A percentile compares a stretch with the other conserved stretches of the same genome.
phyloP scores from a whole-genome alignment of 2,113 vertebrate genomes.

The Nothobranchius furzeri region DNA sequence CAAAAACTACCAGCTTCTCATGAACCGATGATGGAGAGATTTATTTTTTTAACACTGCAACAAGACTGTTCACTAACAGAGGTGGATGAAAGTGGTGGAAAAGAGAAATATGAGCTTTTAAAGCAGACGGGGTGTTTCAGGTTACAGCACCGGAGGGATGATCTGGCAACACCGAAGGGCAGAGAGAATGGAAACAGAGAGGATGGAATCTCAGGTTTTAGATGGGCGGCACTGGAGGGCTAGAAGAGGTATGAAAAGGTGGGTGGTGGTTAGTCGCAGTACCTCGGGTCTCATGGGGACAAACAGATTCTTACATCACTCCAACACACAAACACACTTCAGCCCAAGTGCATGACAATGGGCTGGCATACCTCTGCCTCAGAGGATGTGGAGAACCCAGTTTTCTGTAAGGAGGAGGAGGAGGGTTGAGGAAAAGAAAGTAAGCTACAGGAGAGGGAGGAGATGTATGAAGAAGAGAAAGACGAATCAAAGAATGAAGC shows the following conservation, averaged over 20 bases:
- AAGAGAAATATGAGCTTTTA: constrained; percentile 2
- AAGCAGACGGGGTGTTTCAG: constrained; percentile 27
- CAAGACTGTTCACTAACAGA: background rate
- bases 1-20: constrained; percentile 16
- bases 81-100: background rate
- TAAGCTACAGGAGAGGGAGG: background rate
- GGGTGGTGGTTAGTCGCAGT: constrained; percentile 53
- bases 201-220: constrained; percentile 54
- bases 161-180: constrained; percentile 34
- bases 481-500: constrained; percentile 17
- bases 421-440: background rate
- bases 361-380: constrained; percentile 68
- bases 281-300: constrained; percentile 52
- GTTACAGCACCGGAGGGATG: constrained; percentile 26
- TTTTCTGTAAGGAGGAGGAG: constrained; percentile 19
- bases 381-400: constrained; percentile 65
- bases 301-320: constrained; percentile 60
- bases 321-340: constrained; percentile 46
- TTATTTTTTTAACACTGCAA: too few species aligned
- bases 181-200: constrained; percentile 37
- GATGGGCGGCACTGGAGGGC: constrained; percentile 49
- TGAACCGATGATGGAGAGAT: constrained; percentile 1
- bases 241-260: constrained; percentile 20
- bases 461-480: constrained; percentile 20
- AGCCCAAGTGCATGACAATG: constrained; percentile 50